A percentile compares a stretch with the other conserved stretches of the same genome.
These are phyloP conservation scores for Misgurnus mizolepis DNA, from an alignment of 2,113 vertebrate genomes.

Conservation along the genomic window DNA sequence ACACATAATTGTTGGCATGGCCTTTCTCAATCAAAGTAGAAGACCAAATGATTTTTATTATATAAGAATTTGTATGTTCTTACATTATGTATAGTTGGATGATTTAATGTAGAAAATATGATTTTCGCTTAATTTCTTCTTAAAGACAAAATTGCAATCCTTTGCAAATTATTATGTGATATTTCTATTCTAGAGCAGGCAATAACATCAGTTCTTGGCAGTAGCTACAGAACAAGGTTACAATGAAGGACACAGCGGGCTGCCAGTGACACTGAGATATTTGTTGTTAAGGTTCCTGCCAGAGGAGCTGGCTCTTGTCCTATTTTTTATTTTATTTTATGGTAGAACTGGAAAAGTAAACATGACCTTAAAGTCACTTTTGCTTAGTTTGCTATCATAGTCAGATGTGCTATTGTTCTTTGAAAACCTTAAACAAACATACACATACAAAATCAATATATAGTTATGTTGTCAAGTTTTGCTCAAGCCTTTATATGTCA, in stretches of 20 bases:
- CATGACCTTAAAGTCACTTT: neutral
- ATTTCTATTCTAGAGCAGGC: neutral
- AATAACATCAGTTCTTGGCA: neutral
- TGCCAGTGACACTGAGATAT: slow-evolving; percentile 26
- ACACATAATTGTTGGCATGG: no score
- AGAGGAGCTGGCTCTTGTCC: slow-evolving; percentile 33
- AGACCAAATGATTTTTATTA: no score
- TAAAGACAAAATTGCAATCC: no score
- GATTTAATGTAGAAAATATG: no score
- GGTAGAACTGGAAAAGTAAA: neutral
- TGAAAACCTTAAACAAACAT: neutral
- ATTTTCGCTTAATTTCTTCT: no score
- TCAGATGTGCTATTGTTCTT: neutral
- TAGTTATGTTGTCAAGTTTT: no score
- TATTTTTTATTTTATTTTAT: neutral
- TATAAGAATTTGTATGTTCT: no score
- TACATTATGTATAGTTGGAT: no score
- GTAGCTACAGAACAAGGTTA: slow-evolving; percentile 33
- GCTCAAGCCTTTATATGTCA: no score
- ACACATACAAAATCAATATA: neutral
- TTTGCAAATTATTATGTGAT: neutral
- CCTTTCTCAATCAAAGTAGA: no score
- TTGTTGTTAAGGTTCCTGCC: slow-evolving; percentile 30
- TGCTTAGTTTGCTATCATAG: no score
- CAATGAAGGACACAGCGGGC: slow-evolving; percentile 19